These are phyloP conservation scores for Procambarus clarkii DNA, from an alignment of 1,140 invertebrate species.

Conservation along the genomic window DNA sequence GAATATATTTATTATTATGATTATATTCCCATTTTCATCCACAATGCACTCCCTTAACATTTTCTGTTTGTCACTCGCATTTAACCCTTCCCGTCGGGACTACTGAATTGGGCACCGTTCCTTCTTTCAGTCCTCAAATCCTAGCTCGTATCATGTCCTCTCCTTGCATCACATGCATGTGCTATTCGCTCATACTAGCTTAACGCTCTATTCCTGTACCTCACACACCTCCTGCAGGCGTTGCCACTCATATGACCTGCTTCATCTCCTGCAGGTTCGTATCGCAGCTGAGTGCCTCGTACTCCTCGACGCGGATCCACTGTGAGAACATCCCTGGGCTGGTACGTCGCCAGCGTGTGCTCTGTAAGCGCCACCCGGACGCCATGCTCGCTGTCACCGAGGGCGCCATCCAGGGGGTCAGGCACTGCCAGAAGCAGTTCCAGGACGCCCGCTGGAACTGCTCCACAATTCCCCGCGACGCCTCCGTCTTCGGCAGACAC, in stretches of 20 bases:
- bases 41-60: no score
- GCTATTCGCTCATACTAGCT: no score
- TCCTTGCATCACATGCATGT: no score
- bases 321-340: slow-evolving; percentile 62
- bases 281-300: slow-evolving; percentile 60
- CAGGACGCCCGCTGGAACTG: slow-evolving; percentile 61
- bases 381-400: slow-evolving; percentile 61
- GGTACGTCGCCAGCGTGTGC: slow-evolving; percentile 53
- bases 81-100: no score
- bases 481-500: slow-evolving; percentile 61
- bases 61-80: no score
- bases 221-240: no score
- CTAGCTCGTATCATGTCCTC: no score
- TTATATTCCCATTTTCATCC: no score
- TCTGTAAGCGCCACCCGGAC: slow-evolving; percentile 55
- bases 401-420: slow-evolving; percentile 49
- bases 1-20: no score
- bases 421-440: slow-evolving; percentile 64
- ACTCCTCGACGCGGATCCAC: slow-evolving; percentile 59
- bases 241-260: background rate
- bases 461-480: slow-evolving; percentile 52
- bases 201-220: no score
- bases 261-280: slow-evolving; percentile 44
- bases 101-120: no score
- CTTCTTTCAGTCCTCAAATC: no score